These are phyloP conservation scores for Plotosus lineatus DNA, from an alignment of 2,113 vertebrate species.

Conservation along the genomic window DNA sequence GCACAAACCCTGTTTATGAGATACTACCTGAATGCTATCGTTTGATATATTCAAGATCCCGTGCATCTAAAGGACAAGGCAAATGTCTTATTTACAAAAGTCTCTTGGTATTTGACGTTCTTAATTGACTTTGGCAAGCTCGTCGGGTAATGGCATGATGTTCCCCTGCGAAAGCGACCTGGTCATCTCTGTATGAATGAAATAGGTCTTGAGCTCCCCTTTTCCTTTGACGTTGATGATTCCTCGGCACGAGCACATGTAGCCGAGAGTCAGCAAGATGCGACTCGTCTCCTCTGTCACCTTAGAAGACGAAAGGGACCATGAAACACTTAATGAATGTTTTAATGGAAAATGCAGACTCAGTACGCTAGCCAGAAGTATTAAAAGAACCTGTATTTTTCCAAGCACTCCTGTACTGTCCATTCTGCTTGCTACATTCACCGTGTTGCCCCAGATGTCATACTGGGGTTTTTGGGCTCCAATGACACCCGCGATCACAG, in stretches of 20 bases:
- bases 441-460: constrained; percentile 98
- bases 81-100: constrained; percentile 76
- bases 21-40: constrained; percentile 57
- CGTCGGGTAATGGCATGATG: constrained; percentile 64
- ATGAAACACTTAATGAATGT: too few species aligned
- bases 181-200: constrained; percentile 94
- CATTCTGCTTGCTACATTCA: constrained; percentile 97
- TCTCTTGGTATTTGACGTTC: constrained; percentile 67
- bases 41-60: constrained; percentile 71
- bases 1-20: constrained; percentile 65
- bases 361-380: too few species aligned
- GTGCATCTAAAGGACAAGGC: constrained; percentile 69
- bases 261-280: constrained; percentile 84
- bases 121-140: constrained; percentile 47
- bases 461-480: constrained; percentile 98
- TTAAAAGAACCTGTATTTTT: constrained; percentile 86
- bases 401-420: constrained; percentile 95
- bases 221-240: constrained; percentile 98
- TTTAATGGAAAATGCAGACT: too few species aligned
- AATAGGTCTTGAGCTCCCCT: constrained; percentile 94
- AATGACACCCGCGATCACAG: constrained; percentile 96
- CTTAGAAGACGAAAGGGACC: constrained; percentile 51
- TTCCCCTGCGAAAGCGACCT: constrained; percentile 89
- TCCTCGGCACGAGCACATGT: constrained; percentile 91
- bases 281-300: constrained; percentile 92